Percentiles rank a stretch among this genome's conserved stretches.
Conservation (phyloP, 2,113 vertebrate genomes). For the Nothobranchius furzeri region DNA sequence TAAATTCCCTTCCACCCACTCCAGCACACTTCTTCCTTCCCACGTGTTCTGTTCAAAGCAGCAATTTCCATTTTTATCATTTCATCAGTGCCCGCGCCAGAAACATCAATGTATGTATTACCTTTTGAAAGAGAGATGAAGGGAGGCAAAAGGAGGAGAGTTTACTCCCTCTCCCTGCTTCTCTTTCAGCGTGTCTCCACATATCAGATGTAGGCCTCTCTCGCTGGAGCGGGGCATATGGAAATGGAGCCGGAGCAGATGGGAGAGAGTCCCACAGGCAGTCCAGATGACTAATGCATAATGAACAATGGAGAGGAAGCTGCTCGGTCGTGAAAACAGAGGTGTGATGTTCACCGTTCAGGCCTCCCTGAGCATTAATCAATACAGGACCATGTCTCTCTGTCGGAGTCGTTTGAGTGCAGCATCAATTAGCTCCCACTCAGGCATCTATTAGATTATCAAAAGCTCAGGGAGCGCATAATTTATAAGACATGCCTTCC, state of each 20-base stretch:
- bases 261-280: conserved; percentile 57
- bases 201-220: conserved; percentile 50
- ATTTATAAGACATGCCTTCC: conserved; percentile 53
- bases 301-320: conserved; percentile 65
- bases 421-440: conserved; percentile 53
- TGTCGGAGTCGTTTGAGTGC: conserved; percentile 21
- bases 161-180: conserved; percentile 10
- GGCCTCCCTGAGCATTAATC: conserved; percentile 56
- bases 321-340: conserved; percentile 54
- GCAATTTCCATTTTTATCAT: conserved; percentile 52
- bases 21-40: conserved; percentile 35
- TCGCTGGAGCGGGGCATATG: conserved; percentile 48
- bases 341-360: conserved; percentile 52
- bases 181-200: conserved; percentile 12
- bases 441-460: conserved; percentile 61
- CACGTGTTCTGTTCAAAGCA: conserved; percentile 42
- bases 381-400: conserved; percentile 47
- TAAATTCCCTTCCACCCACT: conserved; percentile 32
- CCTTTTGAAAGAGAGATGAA: conserved; percentile 60
- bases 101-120: conserved; percentile 56
- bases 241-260: conserved; percentile 61
- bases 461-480: conserved; percentile 49
- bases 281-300: conserved; percentile 68
- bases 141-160: conserved; percentile 20
- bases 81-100: conserved; percentile 50